A percentile compares a stretch with the other conserved stretches of the same genome.
Conservation (phyloP, 2,113 vertebrate species). For the Xiphias gladius region DNA sequence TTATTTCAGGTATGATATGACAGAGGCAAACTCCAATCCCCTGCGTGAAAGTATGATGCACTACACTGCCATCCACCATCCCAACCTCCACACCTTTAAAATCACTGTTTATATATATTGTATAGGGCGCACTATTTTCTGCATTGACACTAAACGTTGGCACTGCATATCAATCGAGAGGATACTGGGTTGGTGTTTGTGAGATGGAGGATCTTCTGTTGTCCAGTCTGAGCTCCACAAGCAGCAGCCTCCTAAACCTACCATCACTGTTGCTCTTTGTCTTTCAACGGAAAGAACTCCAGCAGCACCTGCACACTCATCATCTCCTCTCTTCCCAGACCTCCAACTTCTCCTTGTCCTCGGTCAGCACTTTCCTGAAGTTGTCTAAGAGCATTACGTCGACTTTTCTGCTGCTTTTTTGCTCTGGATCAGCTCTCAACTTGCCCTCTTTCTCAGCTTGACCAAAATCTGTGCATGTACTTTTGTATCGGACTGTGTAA, state of each 20-base stretch:
- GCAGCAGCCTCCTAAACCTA: not conserved
- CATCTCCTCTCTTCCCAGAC: too few species aligned
- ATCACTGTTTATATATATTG: too few species aligned
- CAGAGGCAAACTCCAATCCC: not conserved
- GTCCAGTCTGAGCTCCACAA: too few species aligned
- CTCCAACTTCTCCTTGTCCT: not conserved
- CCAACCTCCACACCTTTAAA: too few species aligned
- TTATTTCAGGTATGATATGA: not conserved
- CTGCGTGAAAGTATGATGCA: too few species aligned
- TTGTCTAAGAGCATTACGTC: constrained; percentile 4
- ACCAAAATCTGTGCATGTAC: not conserved
- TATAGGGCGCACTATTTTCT: too few species aligned
- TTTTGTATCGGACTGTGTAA: not conserved
- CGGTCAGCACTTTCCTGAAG: not conserved
- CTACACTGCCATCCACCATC: too few species aligned
- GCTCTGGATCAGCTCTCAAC: not conserved
- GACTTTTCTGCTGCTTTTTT: not conserved
- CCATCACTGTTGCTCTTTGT: too few species aligned
- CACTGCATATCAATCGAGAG: not conserved
- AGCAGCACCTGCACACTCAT: too few species aligned
- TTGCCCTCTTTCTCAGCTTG: not conserved
- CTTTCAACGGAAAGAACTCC: too few species aligned
- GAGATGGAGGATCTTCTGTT: too few species aligned
- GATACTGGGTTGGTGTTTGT: not conserved
- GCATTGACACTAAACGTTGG: too few species aligned